These are phyloP conservation scores for Tychaedon coryphoeus DNA, from an alignment of 2,113 vertebrate species.

Conservation along the genomic window DNA sequence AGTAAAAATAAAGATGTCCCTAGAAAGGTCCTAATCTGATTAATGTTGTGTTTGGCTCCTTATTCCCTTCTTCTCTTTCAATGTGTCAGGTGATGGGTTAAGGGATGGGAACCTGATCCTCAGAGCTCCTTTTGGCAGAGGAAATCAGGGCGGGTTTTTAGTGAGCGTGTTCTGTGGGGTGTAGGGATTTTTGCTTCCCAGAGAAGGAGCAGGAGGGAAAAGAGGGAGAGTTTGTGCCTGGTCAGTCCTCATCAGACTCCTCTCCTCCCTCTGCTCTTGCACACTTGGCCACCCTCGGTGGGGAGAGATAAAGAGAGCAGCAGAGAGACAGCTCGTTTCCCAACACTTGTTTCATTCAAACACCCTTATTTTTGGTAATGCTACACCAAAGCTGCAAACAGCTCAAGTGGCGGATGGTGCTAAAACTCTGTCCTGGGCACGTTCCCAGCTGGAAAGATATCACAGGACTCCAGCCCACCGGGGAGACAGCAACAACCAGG, in stretches of 20 bases:
- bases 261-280: not conserved
- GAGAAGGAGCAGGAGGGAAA: not conserved
- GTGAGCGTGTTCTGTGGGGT: not conserved
- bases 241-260: not conserved
- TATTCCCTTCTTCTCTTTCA: not conserved
- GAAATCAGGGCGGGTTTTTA: not conserved
- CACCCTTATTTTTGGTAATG: conserved; percentile 11
- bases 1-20: not conserved
- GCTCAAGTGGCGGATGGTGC: not conserved
- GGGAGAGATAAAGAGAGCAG: not conserved
- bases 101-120: not conserved
- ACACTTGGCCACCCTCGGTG: fast-evolving
- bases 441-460: conserved; percentile 49
- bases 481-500: not conserved
- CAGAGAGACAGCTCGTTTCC: not conserved
- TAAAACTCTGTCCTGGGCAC: conserved; percentile 49
- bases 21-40: conserved; percentile 12
- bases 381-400: not conserved
- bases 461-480: not conserved
- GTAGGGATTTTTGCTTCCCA: not conserved
- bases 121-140: not conserved
- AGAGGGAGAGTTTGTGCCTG: not conserved
- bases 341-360: conserved; percentile 41
- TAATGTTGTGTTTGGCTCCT: conserved; percentile 15
- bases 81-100: not conserved